Conservation (phyloP, 1,140 invertebrate genomes). For the Cydia fagiglandana region DNA sequence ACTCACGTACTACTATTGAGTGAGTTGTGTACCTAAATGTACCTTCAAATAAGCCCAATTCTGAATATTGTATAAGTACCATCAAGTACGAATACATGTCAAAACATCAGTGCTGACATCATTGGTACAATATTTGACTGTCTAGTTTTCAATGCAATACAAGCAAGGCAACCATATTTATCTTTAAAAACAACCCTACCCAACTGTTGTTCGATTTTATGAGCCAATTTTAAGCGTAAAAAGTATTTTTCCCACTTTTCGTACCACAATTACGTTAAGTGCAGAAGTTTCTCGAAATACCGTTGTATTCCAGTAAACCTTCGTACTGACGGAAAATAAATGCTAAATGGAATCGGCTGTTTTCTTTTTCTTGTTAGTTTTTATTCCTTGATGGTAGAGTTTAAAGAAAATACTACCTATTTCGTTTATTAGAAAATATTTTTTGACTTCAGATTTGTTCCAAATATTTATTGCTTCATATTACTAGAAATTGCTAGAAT, state of each 20-base stretch:
- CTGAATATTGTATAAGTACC: too few species aligned
- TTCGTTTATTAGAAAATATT: neutral
- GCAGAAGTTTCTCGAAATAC: slow-evolving; percentile 43
- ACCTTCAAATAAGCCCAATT: neutral
- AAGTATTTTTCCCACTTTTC: slow-evolving; percentile 38
- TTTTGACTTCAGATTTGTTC: neutral
- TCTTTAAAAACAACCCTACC: slow-evolving; percentile 12
- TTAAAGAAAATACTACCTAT: slow-evolving; percentile 11
- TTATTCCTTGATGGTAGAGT: neutral
- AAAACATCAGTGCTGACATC: neutral
- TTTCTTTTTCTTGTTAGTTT: slow-evolving; percentile 25
- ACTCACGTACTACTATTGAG: too few species aligned
- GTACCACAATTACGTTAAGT: slow-evolving; percentile 46
- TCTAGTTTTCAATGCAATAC: neutral
- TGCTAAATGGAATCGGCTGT: slow-evolving; percentile 43
- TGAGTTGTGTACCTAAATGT: too few species aligned
- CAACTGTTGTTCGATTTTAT: slow-evolving; percentile 36
- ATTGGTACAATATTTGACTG: neutral
- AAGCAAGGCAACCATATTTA: neutral
- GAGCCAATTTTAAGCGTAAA: slow-evolving; percentile 37
- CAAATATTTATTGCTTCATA: too few species aligned
- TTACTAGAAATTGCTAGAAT: too few species aligned
- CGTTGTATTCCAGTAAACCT: slow-evolving; percentile 38
- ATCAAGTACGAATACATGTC: neutral
- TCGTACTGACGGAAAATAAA: slow-evolving; percentile 41